Base-by-base conservation (phyloP, 2,113 vertebrate species). In the Ibidorhyncha struthersii region DNA sequence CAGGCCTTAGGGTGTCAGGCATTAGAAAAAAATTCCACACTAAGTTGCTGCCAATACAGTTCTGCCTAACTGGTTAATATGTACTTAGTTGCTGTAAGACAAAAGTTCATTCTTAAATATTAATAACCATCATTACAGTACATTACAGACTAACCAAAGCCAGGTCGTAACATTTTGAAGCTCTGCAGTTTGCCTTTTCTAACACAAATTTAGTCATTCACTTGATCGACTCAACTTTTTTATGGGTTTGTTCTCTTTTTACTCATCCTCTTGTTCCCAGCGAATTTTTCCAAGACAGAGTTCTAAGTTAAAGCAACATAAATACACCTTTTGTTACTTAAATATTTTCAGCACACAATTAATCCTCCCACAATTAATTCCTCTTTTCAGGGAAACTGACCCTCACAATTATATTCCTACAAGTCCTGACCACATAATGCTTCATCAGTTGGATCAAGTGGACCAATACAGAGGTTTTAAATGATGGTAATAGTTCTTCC, bases 351-450 rank as follows among this genome's bases (percentile, higher is more conserved):
- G 50, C 30, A 71, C 15, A 30, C 17, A 67, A 19, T 66, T 69
- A 82, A 87, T 79, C 2, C 16, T 82, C 6, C 5, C 4, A 2
- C n/a, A 81, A 7, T 6, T 9, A n/a, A n/a, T n/a, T n/a, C n/a
- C 6, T 55, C 29, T 65, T 52, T n/a, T 53, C 30, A 62, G 19
- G 27, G 30, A 89, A 89, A 79, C 2, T 71, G 18, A 71, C 4
- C 2, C 3, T 30, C 9, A 40, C 2, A 3, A 15, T n/a, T 17
- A 27, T 3, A 55, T 22, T 45, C 12, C 26, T 72, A n/a, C 7
- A 66, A 62, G 17, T 62, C 53, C 65, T 70, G 43, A 85, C 34
- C 47, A 71, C 11, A 13, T 20, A 32, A 73, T 27, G 20, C 14
- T 74, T 89, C 53, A 70, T 6, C 10, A 72, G 5, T 4, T 47